phyloP scores from a whole-genome alignment of 2,113 vertebrate species.

The Blennius ocellaris region DNA sequence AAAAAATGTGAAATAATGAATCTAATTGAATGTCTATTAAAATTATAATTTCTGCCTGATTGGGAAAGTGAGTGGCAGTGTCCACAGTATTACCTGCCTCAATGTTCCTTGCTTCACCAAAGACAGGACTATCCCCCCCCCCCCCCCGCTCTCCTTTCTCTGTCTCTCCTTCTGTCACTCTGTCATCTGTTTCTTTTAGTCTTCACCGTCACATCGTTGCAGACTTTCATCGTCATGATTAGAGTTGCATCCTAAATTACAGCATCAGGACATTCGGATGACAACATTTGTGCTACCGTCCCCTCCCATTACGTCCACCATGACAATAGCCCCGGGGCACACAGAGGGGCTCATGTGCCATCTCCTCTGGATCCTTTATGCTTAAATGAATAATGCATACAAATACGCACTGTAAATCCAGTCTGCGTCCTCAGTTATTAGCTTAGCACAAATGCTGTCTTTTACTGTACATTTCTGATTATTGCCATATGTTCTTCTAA shows the following conservation, averaged over 20 bases:
- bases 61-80: slow-evolving; percentile 60
- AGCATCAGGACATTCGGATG: slow-evolving; percentile 58
- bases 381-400: slow-evolving; percentile 70
- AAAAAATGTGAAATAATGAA: slow-evolving; percentile 68
- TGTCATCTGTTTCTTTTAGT: slow-evolving; percentile 19
- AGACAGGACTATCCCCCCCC: slow-evolving; percentile 8
- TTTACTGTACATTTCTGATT: slow-evolving; percentile 50
- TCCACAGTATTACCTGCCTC: slow-evolving; percentile 63
- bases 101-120: slow-evolving; percentile 36
- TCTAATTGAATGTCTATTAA: slow-evolving; percentile 74
- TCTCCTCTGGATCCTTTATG: slow-evolving; percentile 63
- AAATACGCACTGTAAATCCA: slow-evolving; percentile 59
- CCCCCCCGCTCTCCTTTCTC: neutral
- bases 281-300: slow-evolving; percentile 67
- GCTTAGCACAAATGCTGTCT: slow-evolving; percentile 40
- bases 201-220: slow-evolving; percentile 39
- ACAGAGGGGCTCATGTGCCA: slow-evolving; percentile 53
- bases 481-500: slow-evolving; percentile 25
- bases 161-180: slow-evolving; percentile 27
- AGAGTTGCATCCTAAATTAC: slow-evolving; percentile 45
- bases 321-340: slow-evolving; percentile 69
- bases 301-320: slow-evolving; percentile 63
- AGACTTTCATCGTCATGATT: slow-evolving; percentile 25
- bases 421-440: slow-evolving; percentile 51
- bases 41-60: slow-evolving; percentile 64